Percentiles rank a stretch among this genome's conserved stretches.
Evolutionary conservation across 2,113 vertebrate genomes (phyloP).

Genomic region (Bambusicola thoracicus): DNA sequence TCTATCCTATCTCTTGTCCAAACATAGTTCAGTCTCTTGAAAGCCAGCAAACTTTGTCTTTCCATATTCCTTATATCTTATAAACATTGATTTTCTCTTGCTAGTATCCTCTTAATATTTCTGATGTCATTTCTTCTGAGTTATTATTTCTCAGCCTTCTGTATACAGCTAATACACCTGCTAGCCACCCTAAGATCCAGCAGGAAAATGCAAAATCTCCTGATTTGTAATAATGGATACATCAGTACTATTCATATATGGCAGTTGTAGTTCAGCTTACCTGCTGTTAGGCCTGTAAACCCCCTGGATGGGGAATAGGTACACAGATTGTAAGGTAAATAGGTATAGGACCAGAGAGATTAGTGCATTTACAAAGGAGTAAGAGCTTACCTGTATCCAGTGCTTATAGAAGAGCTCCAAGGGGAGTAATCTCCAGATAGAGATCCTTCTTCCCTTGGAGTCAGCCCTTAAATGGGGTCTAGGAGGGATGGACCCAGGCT

Average conservation of each 20-base stretch:
- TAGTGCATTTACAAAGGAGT: no score
- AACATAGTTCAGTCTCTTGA: neutral
- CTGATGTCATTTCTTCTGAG: neutral
- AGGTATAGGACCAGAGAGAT: no score
- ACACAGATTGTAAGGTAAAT: no score
- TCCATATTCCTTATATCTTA: neutral
- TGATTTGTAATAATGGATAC: neutral
- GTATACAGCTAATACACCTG: rapidly evolving
- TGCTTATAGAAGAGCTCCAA: no score
- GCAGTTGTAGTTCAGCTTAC: neutral
- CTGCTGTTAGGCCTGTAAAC: neutral
- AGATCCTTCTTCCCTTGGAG: no score
- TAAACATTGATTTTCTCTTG: neutral
- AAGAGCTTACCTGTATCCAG: no score
- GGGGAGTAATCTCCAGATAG: no score
- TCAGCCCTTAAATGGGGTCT: no score
- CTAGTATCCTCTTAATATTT: neutral
- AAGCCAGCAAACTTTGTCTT: neutral
- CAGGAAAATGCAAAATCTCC: rapidly evolving
- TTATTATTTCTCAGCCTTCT: neutral
- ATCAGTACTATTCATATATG: neutral
- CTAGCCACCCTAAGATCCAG: neutral
- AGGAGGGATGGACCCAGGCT: no score
- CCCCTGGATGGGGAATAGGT: no score
- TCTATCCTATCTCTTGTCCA: neutral